Evolutionary conservation across 2,888 invertebrate genomes (phyloP), one percentile per base, ranked within the genome.

Genomic region (Tanypteryx hageni): DNA sequence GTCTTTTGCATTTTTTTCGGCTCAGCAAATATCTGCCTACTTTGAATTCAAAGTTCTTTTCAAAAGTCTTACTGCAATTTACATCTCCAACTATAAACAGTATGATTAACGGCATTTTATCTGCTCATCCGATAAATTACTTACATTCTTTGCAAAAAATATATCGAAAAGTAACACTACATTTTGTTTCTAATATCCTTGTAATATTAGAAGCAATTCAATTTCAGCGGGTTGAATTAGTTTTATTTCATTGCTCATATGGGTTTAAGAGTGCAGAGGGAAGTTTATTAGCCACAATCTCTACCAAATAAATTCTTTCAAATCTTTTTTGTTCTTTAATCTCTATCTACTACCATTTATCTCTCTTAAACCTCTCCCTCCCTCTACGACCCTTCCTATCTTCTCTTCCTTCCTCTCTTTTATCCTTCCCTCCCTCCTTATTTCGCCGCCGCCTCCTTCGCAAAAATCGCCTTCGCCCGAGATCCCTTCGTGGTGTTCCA

Each of bases 291-390:
- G 61, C 86, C 86, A 61, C 61, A 61, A 86, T 86, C 86, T 86
- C 86, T 22, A 7, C 61, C 59, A 61, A 86, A 86, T 86, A 86
- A 86, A 86, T 86, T 61, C 86, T 61, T 86, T n/a, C 61, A 27
- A 86, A 61, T 59, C 86, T 27, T 86, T 82, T 86, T 61, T 86
- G 86, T 59, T 86, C 86, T 86, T 86, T 86, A 86, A 86, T 86
- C 86, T 86, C 59, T 61, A 61, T 86, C 86, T 86, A 13, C 14
- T 14, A 31, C 86, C 61, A 86, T 86, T 86, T 61, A 86, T 86
- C 86, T 86, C 86, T 59, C 31, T 61, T 86, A 61, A 59, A 61
- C 59, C 86, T 59, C 86, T 58, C 81, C 44, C 82, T 31, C 81
- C 82, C 82, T 18, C n/a, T 16, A 31, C 31, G 44, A 61, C 18